Evolutionary conservation across 2,888 invertebrate species (phyloP), one percentile per base, ranked within the genome.

Genomic region (Orthonevra nobilis): DNA sequence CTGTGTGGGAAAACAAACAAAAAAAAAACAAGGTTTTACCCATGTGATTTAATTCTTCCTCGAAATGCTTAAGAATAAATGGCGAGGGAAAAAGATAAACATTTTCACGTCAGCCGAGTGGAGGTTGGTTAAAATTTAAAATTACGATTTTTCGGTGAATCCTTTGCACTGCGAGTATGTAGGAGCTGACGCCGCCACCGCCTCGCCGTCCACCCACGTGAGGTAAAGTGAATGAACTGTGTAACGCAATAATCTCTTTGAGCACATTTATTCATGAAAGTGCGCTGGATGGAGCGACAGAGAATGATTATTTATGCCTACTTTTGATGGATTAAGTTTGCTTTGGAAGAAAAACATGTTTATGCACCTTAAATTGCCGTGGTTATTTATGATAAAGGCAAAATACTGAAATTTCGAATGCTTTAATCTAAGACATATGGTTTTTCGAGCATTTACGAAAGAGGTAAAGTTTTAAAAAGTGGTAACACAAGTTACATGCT

Each of bases 51-150:
- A 20, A 32, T 44, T 12, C 38, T 30, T n/a, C n/a, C n/a, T n/a
- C 30, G 2, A 5, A 12, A 36, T 46, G 50, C 17, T 36, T 26
- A 6, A 60, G 60, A 32, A 20, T 32, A 34, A 42, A 28, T 28
- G 23, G 28, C 19, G 30, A 23, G 15, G 7, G 34, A 17, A 44
- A 28, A 15, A 34, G 7, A 17, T 19, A 52, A 48, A 50, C 15
- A 56, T 32, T 48, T 72, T 58, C 40, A 48, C 23, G 52, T 34
- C n/a, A n/a, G n/a, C n/a, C n/a, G 52, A 50, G 32, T 44, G 36
- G 38, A 36, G 64, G 63, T 63, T 63, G 69, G 69, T 69, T 69
- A 34, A 77, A 70, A 48, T 61, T 69, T 74, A 48, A 69, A 75
- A 69, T 74, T 60, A 44, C 26, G 40, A 60, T 28, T 54, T 40